Evolutionary conservation across 2,888 invertebrate genomes (phyloP).

Genomic region (Caradrina clavipalpis): DNA sequence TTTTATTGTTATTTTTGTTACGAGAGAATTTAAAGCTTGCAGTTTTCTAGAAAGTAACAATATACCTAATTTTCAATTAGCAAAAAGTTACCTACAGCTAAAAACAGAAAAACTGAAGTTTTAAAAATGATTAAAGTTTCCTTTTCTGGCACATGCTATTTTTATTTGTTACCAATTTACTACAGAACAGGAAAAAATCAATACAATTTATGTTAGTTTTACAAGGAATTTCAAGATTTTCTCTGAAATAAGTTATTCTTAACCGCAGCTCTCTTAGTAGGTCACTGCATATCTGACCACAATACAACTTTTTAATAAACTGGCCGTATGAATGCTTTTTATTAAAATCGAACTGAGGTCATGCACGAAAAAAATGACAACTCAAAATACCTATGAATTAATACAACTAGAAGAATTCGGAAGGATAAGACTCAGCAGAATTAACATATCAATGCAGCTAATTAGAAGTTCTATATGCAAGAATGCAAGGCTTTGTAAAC

Average conservation of each 20-base stretch:
- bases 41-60: not conserved
- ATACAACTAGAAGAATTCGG: conserved; percentile 25
- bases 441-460: conserved; percentile 1
- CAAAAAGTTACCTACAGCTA: conserved; percentile 1
- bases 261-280: conserved; percentile 48
- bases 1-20: conserved; percentile 22
- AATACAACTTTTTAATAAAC: conserved; percentile 50
- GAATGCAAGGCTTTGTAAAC: conserved; percentile 32
- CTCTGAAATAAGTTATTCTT: conserved; percentile 34
- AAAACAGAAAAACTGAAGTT: not conserved
- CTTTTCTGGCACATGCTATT: not conserved
- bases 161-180: conserved; percentile 5
- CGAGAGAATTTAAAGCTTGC: conserved; percentile 18
- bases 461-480: conserved; percentile 7
- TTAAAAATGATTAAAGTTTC: not conserved
- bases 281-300: conserved; percentile 58
- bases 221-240: conserved; percentile 49
- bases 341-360: conserved; percentile 38
- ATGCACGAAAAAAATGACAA: conserved; percentile 35
- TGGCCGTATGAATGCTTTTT: conserved; percentile 31
- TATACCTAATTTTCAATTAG: not conserved
- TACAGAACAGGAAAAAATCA: conserved; percentile 38
- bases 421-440: conserved; percentile 18
- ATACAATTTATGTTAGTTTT: not conserved
- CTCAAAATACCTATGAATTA: not conserved